Evolutionary conservation across 1,140 invertebrate species (phyloP), one percentile per base, ranked within the genome.

Genomic region (Apolygus lucorum): DNA sequence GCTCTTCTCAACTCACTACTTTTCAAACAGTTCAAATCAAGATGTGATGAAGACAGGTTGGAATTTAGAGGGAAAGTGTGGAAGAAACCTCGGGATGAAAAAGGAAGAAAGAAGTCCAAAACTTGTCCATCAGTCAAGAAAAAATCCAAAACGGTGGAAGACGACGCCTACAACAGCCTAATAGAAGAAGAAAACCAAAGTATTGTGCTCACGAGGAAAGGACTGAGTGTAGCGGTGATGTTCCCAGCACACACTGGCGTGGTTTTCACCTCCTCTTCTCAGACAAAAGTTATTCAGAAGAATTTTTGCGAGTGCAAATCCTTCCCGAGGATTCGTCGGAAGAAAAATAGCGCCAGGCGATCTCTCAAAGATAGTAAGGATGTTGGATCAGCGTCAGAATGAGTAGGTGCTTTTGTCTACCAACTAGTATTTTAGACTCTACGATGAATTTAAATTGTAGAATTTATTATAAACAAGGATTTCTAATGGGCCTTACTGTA

Each of bases 191-290:
- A 73, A 67, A 64, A 74, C n/a, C 74, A 77, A 66, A 74, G 73
- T 66, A 72, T 79, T 26, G 52, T 75, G 17, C 68, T 79, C 25
- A 75, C 70, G 25, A 74, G 75, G 28, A 77, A 77, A 22, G 75
- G 73, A 69, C 72, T 79, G 22, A 75, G 76, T 67, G 73, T 79
- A 4, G 73, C 74, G 0, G 76, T 79, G 1, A 78, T 77, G 75
- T 79, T 79, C 73, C 78, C 78, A 1, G 67, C 75, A 1, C 74
- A 78, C 66, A 76, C 76, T 2, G 67, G 69, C 24, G 75, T 79
- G 0, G 76, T 74, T 52, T 73, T 78, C 27, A 26, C 24, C 28
- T 64, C 64, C 4, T 21, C n/a, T 21, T 13, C 54, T 8, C 8
- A 59, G 22, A 59, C 54, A 4, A 42, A 66, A 66, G 28, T 66